Conservation (phyloP, 2,113 vertebrate genomes). For the Thalassarche chlororhynchos region DNA sequence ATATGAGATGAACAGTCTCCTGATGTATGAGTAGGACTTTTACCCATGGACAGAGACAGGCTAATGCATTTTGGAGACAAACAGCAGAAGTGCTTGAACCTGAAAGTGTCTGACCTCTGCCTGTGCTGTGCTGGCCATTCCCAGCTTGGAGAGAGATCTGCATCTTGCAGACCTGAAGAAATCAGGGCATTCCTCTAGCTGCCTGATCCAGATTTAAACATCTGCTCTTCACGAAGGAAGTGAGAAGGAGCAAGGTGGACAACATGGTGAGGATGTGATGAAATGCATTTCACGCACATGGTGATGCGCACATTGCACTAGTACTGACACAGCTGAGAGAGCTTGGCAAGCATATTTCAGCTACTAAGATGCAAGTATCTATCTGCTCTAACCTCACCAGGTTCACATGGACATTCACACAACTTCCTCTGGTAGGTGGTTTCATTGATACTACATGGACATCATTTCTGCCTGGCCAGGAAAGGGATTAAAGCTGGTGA, state of each 20-base stretch:
- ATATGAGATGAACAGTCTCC: neutral
- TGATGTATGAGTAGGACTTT: neutral
- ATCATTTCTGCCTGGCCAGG: neutral
- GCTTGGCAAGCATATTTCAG: neutral
- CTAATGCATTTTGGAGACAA: neutral
- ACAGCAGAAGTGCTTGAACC: neutral
- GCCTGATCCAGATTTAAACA: neutral
- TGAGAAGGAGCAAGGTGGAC: neutral
- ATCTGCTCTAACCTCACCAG: neutral
- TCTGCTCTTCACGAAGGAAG: fast-evolving
- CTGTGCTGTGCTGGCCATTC: fast-evolving
- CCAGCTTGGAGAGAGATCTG: neutral
- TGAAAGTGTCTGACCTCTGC: neutral
- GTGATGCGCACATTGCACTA: neutral
- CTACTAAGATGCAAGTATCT: neutral
- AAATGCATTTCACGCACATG: neutral
- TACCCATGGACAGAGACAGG: neutral
- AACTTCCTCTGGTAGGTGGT: neutral
- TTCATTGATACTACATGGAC: neutral
- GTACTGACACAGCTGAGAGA: neutral
- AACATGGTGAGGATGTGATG: neutral
- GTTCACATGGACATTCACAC: neutral
- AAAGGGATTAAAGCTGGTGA: neutral
- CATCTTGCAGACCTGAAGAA: neutral
- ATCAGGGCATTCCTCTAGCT: neutral